Base-by-base conservation (phyloP, 2,888 invertebrate genomes). In the Xiphydria camelus region DNA sequence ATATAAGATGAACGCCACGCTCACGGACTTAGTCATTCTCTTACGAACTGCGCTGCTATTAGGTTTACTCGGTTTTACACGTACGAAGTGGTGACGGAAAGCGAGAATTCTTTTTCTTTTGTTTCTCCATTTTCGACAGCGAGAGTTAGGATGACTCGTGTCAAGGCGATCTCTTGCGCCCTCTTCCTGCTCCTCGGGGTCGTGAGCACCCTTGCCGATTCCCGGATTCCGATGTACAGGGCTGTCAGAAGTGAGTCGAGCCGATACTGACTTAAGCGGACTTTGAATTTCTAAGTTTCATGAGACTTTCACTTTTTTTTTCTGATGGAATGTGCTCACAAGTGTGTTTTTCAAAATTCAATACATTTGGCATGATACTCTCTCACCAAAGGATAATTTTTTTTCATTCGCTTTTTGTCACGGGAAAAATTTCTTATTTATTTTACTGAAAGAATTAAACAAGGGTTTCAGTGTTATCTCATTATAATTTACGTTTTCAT, bases 1-100 rank as follows among this genome's bases (percentile, higher is more conserved):
- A 71, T 71, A 71, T 71, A 71, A 71, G 71, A 62, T 65, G 62
- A 64, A 53, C 58, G 57, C 25, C 4, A 45, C 33, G 37, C 52
- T 51, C 48, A 55, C 48, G 55, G 49, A 61, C 54, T 65, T 65
- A 70, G 70, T 70, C 68, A 69, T 64, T 69, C 69, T 49, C 48
- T 53, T 41, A 48, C 49, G 53, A 59, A 54, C 63, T 52, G 53
- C 61, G 58, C 52, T 49, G 49, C 49, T 52, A 48, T 41, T 44
- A 55, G 34, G 56, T 51, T 46, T 55, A 48, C 32, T 10, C 5
- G 15, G 29, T 19, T 18, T 36, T 41, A 5, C 4, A 29, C 29
- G 29, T 29, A 29, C 6, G 15, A 10, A 6, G 12, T 14, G 2
- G 29, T 29, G 29, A 29, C 3, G 6, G 9, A 23, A n/a, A 23